phyloP scores from a whole-genome alignment of 1,140 invertebrate species.

The Hylaeus volcanicus region DNA sequence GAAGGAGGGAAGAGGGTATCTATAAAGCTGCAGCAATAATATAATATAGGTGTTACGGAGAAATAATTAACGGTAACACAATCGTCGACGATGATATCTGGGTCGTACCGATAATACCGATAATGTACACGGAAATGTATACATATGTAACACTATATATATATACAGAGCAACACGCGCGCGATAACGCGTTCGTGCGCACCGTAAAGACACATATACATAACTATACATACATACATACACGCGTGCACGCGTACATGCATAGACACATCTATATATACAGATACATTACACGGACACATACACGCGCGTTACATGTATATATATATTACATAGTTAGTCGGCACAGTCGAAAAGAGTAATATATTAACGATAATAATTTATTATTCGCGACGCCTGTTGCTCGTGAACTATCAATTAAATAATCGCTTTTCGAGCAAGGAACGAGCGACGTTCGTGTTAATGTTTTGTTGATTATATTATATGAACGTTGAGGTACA shows the following conservation, averaged over 20 bases:
- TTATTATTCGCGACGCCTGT: constrained; percentile 62
- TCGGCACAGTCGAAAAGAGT: constrained; percentile 60
- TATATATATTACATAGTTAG: constrained; percentile 73
- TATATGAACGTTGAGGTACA: constrained; percentile 76
- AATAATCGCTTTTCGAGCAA: constrained; percentile 63
- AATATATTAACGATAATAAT: constrained; percentile 63
- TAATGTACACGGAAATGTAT: constrained; percentile 46
- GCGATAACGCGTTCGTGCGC: neutral
- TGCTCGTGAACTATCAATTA: constrained; percentile 59
- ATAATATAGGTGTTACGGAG: constrained; percentile 73
- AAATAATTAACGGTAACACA: constrained; percentile 58
- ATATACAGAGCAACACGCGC: constrained; percentile 13
- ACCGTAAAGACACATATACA: constrained; percentile 7
- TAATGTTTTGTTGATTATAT: constrained; percentile 78
- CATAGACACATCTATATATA: neutral
- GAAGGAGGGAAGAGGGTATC: constrained; percentile 30
- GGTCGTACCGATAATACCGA: constrained; percentile 49
- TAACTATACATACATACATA: neutral
- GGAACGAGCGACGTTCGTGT: constrained; percentile 64
- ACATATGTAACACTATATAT: constrained; percentile 42
- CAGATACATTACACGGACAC: neutral
- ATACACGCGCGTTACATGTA: constrained; percentile 46
- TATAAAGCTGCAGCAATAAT: constrained; percentile 78
- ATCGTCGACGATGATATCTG: constrained; percentile 50
- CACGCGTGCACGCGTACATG: neutral